phyloP scores from a whole-genome alignment of 2,797 vertebrate species.

The Ceryle rudis region DNA sequence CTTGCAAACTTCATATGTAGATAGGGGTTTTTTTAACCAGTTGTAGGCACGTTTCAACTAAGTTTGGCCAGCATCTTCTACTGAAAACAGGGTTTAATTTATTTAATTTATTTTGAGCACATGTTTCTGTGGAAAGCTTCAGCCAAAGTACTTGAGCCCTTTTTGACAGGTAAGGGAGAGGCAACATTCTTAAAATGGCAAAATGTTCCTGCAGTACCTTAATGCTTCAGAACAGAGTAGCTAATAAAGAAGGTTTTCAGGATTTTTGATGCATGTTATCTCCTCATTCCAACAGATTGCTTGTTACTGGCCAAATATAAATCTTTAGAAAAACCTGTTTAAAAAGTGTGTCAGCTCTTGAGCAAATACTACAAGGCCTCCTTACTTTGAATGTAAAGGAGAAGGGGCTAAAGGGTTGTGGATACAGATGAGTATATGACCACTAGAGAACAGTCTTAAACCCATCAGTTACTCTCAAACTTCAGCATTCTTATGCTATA shows the following conservation, averaged over 20 bases:
- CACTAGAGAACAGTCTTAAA: neutral
- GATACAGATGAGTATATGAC: neutral
- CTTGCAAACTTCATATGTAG: neutral
- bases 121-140: neutral
- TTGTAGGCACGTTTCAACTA: neutral
- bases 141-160: neutral
- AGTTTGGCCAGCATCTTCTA: neutral
- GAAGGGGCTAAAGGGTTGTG: neutral
- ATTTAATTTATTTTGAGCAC: neutral
- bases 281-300: neutral
- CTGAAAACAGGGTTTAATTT: neutral
- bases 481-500: neutral
- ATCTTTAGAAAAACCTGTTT: neutral
- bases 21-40: neutral
- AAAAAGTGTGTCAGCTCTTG: neutral
- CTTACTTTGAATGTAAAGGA: neutral
- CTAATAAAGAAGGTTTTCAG: neutral
- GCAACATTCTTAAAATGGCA: neutral
- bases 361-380: neutral
- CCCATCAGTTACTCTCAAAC: neutral
- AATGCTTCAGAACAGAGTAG: neutral
- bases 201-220: neutral
- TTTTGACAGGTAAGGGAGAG: neutral
- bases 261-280: neutral
- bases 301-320: neutral